These are phyloP conservation scores for Hyposoter dolosus DNA, from an alignment of 2,888 invertebrate genomes.

Conservation along the genomic window DNA sequence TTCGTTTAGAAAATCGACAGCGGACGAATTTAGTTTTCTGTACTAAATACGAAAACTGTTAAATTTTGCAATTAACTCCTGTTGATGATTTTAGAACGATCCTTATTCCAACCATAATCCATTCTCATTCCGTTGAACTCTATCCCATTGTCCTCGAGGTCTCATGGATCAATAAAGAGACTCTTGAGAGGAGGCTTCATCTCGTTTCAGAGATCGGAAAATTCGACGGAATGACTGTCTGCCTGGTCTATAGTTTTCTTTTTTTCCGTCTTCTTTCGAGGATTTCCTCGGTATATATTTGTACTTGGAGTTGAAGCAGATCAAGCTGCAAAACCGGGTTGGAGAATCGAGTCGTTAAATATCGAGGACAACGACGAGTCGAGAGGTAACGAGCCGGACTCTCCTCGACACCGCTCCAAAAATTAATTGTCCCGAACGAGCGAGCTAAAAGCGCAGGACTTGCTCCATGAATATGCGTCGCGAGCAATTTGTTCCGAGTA, in stretches of 20 bases:
- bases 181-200: slow-evolving; percentile 47
- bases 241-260: background rate
- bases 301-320: slow-evolving; percentile 20
- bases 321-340: slow-evolving; percentile 40
- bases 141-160: slow-evolving; percentile 35
- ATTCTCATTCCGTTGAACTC: slow-evolving; percentile 50
- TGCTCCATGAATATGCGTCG: slow-evolving; percentile 17
- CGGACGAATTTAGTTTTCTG: background rate
- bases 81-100: slow-evolving; percentile 60
- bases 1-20: background rate
- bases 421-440: slow-evolving; percentile 62
- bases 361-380: slow-evolving; percentile 54
- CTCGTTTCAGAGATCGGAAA: slow-evolving; percentile 18
- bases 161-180: slow-evolving; percentile 52
- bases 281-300: slow-evolving; percentile 28
- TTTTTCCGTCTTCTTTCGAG: background rate
- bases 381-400: slow-evolving; percentile 59
- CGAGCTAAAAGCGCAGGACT: slow-evolving; percentile 34
- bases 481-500: slow-evolving; percentile 34
- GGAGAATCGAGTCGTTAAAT: slow-evolving; percentile 63
- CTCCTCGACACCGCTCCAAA: slow-evolving; percentile 48
- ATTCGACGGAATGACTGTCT: slow-evolving; percentile 12
- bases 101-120: slow-evolving; percentile 55
- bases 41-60: slow-evolving; percentile 37
- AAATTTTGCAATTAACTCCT: slow-evolving; percentile 11